These are phyloP conservation scores for Taenaris catops DNA, from an alignment of 2,888 invertebrate genomes.

Conservation along the genomic window DNA sequence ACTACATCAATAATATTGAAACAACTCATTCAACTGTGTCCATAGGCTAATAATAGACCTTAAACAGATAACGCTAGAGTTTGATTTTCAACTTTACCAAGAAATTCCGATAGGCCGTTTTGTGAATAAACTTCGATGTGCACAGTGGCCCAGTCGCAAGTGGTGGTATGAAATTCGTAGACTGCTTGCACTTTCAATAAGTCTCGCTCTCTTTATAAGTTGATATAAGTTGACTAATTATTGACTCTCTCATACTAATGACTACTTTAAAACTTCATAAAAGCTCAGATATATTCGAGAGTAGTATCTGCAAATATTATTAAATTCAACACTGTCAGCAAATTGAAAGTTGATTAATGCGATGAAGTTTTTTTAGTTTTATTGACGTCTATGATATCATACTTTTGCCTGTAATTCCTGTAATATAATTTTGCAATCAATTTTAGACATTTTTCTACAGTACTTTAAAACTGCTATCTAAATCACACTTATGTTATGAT, in stretches of 20 bases:
- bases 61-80: constrained; percentile 24
- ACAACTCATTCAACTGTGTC: constrained; percentile 24
- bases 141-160: constrained; percentile 63
- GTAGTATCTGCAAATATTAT: no score
- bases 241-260: constrained; percentile 29
- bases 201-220: no score
- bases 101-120: constrained; percentile 24
- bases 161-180: constrained; percentile 60
- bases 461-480: no score
- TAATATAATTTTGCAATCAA: no score
- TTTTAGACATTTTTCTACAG: no score
- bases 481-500: no score
- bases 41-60: constrained; percentile 28
- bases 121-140: constrained; percentile 21
- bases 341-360: no score
- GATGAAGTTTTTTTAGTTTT: no score
- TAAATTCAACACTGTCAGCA: no score
- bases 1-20: constrained; percentile 27
- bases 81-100: constrained; percentile 23
- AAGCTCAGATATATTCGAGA: no score
- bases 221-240: constrained; percentile 45
- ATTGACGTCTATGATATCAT: no score
- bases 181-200: constrained; percentile 70
- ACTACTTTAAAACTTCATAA: not conserved
- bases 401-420: no score